Evolutionary conservation across 2,888 invertebrate genomes (phyloP).

Genomic region (Asteroscopus sphinx): DNA sequence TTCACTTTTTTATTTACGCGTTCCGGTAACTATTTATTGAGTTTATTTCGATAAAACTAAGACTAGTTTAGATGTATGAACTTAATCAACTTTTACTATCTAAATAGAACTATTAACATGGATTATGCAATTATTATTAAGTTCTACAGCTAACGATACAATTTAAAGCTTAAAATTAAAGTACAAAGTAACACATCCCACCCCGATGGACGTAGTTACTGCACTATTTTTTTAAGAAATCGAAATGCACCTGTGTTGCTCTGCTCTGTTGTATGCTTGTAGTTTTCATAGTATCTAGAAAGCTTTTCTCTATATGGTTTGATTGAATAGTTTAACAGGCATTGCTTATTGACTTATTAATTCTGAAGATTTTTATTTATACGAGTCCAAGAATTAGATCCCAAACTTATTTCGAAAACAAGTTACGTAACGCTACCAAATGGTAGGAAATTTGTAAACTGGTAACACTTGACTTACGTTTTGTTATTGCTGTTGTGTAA

Average conservation of each 20-base stretch:
- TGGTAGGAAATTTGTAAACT: constrained; percentile 9
- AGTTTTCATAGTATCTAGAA: constrained; percentile 3
- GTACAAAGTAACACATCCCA: constrained; percentile 63
- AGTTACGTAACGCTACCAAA: constrained; percentile 10
- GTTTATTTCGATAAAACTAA: constrained; percentile 48
- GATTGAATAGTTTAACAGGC: neutral
- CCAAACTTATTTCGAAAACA: neutral
- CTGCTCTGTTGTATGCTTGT: constrained; percentile 11
- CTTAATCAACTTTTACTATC: constrained; percentile 24
- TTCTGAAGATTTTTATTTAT: too few relatives aligned
- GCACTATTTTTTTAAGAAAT: constrained; percentile 63
- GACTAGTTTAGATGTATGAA: constrained; percentile 15
- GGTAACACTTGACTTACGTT: constrained; percentile 34
- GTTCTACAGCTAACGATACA: constrained; percentile 48
- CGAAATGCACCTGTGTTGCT: constrained; percentile 31
- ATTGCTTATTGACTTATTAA: too few relatives aligned
- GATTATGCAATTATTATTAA: constrained; percentile 32
- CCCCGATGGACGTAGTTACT: constrained; percentile 58
- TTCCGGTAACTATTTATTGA: constrained; percentile 31
- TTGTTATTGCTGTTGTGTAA: constrained; percentile 31
- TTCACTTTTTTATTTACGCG: constrained; percentile 50
- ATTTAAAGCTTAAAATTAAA: constrained; percentile 61
- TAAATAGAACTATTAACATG: constrained; percentile 30
- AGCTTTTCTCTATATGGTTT: neutral
- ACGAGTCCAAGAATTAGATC: too few relatives aligned